Base-by-base conservation (phyloP, 2,888 invertebrate species). In the Globia sparganii region DNA sequence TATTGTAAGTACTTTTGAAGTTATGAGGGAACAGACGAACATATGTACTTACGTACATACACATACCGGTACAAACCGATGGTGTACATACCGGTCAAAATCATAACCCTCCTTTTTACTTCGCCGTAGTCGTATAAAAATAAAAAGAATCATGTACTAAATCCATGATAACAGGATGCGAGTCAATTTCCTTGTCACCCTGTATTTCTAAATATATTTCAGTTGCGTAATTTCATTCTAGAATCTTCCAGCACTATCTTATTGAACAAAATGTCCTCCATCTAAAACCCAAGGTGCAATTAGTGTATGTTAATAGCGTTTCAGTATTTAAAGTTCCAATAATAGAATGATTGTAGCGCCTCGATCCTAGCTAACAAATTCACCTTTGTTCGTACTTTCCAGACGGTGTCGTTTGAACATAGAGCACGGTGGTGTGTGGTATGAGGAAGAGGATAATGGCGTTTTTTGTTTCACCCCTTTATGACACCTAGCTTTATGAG, bases 321-420 rank as follows among this genome's bases (percentile, higher is more conserved):
- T 74, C 66, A 84, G 64, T 76, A 87, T 86, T 86, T 81, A 77
- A 85, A 85, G 86, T 78, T 84, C 74, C 79, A 77, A 70, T 86
- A 86, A 84, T 81, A 77, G 72, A 88, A 87, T 87, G 77, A 87
- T 84, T 84, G 84, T 84, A 81, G 70, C 73, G 53, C 74, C 78
- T 73, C 77, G 73, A 83, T 87, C 74, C 83, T 75, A 74, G 46
- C 84, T 88, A 86, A 83, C 91, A 91, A 91, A 92, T 92, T 93
- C 91, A 93, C 94, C 94, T 94, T 94, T 94, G 93, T 93, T 85
- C 90, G 90, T 93, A 94, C 93, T 94, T 94, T 91, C 91, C 92
- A 93, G 94, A 94, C 92, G 89, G 89, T 87, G 90, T 90, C 93
- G 91, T 91, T 93, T 91, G 89, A 92, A 88, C 90, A 87, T 88